Conservation (phyloP, 1,140 invertebrate genomes). For the Ips typographus region DNA sequence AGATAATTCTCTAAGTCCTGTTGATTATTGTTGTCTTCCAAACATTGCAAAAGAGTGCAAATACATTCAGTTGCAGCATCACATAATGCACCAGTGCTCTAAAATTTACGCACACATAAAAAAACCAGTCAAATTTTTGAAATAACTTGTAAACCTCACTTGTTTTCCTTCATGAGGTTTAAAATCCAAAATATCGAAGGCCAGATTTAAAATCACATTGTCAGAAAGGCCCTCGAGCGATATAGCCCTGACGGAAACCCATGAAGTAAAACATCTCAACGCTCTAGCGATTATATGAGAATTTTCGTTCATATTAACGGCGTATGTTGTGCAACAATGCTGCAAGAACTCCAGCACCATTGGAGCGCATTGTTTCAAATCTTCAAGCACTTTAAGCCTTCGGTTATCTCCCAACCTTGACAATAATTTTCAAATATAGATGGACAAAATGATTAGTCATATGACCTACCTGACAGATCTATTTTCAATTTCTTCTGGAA, state of each 20-base stretch:
- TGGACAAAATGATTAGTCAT: too few relatives aligned
- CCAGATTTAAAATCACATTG: constrained; percentile 67
- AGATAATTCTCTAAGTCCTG: constrained; percentile 69
- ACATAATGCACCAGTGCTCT: constrained; percentile 67
- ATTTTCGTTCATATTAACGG: constrained; percentile 57
- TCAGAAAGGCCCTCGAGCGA: constrained; percentile 62
- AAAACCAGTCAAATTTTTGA: constrained; percentile 3
- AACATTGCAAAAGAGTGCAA: constrained; percentile 77
- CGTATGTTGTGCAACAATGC: constrained; percentile 64
- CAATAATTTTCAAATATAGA: too few relatives aligned
- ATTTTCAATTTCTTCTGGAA: constrained; percentile 94
- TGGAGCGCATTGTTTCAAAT: constrained; percentile 69
- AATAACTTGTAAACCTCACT: constrained; percentile 18
- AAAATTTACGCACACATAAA: constrained; percentile 10
- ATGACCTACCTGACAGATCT: constrained; percentile 63
- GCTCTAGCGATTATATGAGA: constrained; percentile 62
- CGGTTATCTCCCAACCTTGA: constrained; percentile 80
- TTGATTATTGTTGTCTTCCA: constrained; percentile 75
- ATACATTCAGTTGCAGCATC: constrained; percentile 90
- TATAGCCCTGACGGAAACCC: constrained; percentile 74
- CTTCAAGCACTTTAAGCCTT: constrained; percentile 76
- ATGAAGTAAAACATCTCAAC: constrained; percentile 77
- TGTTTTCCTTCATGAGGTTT: constrained; percentile 45
- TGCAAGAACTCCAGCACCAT: constrained; percentile 75
- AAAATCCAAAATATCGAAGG: constrained; percentile 69